Base-by-base conservation (phyloP, 2,888 invertebrate species). In the Platyscelio sp. region DNA sequence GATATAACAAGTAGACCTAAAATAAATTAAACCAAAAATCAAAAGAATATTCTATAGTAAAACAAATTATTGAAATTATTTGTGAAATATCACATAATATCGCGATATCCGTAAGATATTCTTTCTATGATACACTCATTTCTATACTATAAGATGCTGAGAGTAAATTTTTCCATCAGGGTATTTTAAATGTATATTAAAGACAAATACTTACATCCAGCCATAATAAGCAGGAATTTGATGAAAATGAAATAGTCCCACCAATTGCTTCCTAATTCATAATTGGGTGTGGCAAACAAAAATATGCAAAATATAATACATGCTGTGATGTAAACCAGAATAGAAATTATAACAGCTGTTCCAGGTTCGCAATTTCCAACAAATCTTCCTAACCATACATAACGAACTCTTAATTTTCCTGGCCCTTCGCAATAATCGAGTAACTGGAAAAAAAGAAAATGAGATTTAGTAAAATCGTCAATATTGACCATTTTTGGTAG, bases 361-460 rank as follows among this genome's bases (percentile, higher is more conserved):
- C 98, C 98, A 0, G 98, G 97, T 38, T 96, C 96, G 83, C 96
- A 96, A n/a, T 96, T 95, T 0, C 97, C 97, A 1, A 97, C 75
- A 6, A 97, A 90, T 0, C 97, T 96, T 81, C 96, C 96, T 78
- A 98, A 91, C 96, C 97, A 97, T 22, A 96, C 95, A 89, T 97
- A 97, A 86, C 96, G 95, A 0, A 96, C 94, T 75, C 97, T 96
- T 33, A 98, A 94, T 22, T 96, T 96, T 2, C 98, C 98, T n/a
- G 97, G 88, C 22, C 88, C 94, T 58, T 94, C 94, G 58, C 86
- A 87, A 40, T 88, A 76, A 26, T 94, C 94, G 71, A 94, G 89
- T 63, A 94, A 91, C 92, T 94, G 91, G 27, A 27, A 75, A 24
- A n/a, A n/a, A n/a, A n/a, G n/a, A n/a, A n/a, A n/a, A n/a, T n/a